Conservation (phyloP, 2,888 invertebrate species). For the Heliconius ethilla region DNA sequence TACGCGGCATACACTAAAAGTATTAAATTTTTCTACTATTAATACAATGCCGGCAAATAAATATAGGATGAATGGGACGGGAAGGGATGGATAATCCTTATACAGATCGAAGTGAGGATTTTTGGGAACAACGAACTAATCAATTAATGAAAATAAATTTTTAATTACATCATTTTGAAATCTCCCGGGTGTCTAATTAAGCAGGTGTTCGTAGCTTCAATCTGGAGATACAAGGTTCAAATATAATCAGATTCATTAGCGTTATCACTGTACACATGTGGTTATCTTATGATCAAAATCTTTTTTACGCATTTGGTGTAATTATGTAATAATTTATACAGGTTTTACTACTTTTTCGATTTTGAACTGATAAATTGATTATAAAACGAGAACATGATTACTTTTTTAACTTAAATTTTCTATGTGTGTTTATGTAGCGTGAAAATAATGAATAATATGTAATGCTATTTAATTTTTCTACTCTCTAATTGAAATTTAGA, state of each 20-base stretch:
- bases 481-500: background rate
- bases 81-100: constrained; percentile 66
- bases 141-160: constrained; percentile 41
- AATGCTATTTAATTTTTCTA: background rate
- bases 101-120: constrained; percentile 60
- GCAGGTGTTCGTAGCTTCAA: constrained; percentile 25
- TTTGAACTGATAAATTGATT: constrained; percentile 16
- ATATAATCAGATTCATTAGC: constrained; percentile 26
- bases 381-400: background rate
- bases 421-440: background rate
- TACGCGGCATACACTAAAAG: constrained; percentile 75
- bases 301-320: constrained; percentile 16
- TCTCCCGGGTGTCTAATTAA: constrained; percentile 25
- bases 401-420: background rate
- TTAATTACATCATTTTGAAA: constrained; percentile 25
- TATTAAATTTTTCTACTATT: constrained; percentile 79
- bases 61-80: constrained; percentile 71
- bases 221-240: constrained; percentile 15
- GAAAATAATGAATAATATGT: background rate
- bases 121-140: constrained; percentile 43
- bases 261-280: constrained; percentile 14
- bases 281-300: constrained; percentile 9
- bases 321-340: constrained; percentile 21
- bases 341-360: constrained; percentile 8
- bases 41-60: constrained; percentile 77